Base-by-base conservation (phyloP, 2,113 vertebrate species). In the Mus pahari region DNA sequence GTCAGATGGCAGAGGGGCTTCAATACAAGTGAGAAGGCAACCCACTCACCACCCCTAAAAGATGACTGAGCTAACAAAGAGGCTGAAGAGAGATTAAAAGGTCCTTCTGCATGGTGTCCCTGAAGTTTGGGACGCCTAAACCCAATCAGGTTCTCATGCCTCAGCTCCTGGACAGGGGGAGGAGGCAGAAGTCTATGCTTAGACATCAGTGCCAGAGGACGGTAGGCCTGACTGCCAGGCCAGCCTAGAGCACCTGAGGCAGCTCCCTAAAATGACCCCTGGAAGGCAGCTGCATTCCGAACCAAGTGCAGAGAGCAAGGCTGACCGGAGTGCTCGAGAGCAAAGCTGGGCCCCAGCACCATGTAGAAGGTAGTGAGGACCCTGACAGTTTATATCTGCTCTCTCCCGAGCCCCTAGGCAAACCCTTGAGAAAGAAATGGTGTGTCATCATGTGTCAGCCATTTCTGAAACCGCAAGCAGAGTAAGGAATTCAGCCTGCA, bases 381-480 rank as follows among this genome's bases (percentile, higher is more conserved):
- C 24, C 81, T 60, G 77, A 33, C 0, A 31, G 12, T 70, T 71
- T 31, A 24, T 48, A 7, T 12, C 9, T 16, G 64, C 70, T 83
- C 62, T 26, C 82, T 83, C 96, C 83, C 94, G 92, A 89, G 71
- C 22, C 92, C 98, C 94, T 94, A 64, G 45, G 91, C 92, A 92
- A 95, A 92, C 94, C 89, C 75, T 91, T 96, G 71, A 95, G 96
- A 95, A 94, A 96, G 97, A 97, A 97, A 94, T 64, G 42, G 36
- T 36, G 33, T 81, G 33, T 88, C 96, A 87, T 95, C 86, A 64
- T 94, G 74, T 74, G 91, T 95, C 77, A 42, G 75, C 94, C 98
- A 71, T 97, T 97, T 93, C 97, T 55, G 33, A 96, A 96, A 96
- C 98, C 98, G 97, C 97, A 97, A 97, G 96, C 91, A 94, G 97